Evolutionary conservation across 2,113 vertebrate species (phyloP), one percentile per base, ranked within the genome.

Genomic region (Laticauda colubrina): DNA sequence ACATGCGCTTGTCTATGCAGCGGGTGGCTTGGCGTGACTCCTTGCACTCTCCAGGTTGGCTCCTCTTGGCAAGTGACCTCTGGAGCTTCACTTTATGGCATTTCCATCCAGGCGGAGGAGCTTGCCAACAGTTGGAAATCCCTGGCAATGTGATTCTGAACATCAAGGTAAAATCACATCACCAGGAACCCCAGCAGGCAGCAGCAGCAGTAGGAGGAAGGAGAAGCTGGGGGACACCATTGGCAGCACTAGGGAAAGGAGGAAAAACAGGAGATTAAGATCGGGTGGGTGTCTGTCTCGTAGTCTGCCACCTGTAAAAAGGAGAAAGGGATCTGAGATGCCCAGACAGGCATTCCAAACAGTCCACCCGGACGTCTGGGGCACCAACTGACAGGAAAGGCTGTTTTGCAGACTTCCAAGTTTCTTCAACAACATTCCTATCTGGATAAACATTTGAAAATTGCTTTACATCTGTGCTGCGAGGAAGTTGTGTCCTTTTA

Each of bases 131-230:
- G 98, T 98, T 99, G 98, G 99, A 99, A 99, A 99, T 98, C 98
- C 98, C 98, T 99, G 98, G 98, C 99, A 99, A 99, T 99, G 99
- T 99, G 99, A 99, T 99, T 99, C 98, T 98, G 97, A 97, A 96
- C 90, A 96, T 95, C 96, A 53, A 10, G 97, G 94, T 97, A 98
- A 99, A 99, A 99, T 99, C 98, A 98, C 98, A 98, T 98, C 98
- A 97, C 98, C 98, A 98, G 98, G 98, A 98, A 98, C 98, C 98
- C 98, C 98, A 98, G 98, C 98, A 97, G 98, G 97, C 98, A 94
- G 87, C 97, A 98, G 98, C 98, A 94, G 91, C 55, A 87, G 91
- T 6, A 61, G 56, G 45, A 20, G 94, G 24, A 20, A 20, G 12
- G 54, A 86, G 24, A 15, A 8, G 4, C 2, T 12, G 45, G 14